Evolutionary conservation across 2,888 invertebrate species (phyloP).

Genomic region (Cataglyphis rosenhaueri): DNA sequence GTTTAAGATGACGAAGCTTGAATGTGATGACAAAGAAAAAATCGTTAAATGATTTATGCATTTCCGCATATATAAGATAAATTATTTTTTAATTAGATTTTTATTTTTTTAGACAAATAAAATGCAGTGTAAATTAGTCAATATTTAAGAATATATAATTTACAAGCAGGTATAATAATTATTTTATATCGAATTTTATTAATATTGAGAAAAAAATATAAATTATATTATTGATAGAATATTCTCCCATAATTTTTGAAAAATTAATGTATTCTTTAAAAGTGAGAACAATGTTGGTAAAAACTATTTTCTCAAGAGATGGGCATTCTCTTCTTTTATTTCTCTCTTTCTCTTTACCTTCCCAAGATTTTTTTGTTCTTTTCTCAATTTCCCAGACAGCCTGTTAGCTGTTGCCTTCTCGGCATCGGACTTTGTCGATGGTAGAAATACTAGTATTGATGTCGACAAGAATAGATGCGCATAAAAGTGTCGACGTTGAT

Average conservation of each 20-base stretch:
- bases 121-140: background rate
- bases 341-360: background rate
- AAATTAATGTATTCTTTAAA: background rate
- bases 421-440: slow-evolving; percentile 8
- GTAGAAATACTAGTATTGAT: slow-evolving; percentile 13
- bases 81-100: background rate
- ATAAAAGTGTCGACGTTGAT: slow-evolving; percentile 38
- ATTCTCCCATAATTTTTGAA: background rate
- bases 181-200: background rate
- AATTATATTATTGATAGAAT: background rate
- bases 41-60: background rate
- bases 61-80: background rate
- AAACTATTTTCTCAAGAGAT: background rate
- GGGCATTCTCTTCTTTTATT: background rate
- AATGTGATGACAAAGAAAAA: background rate
- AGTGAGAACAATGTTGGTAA: background rate
- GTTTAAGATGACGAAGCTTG: background rate
- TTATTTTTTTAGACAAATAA: background rate
- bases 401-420: slow-evolving; percentile 57
- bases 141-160: background rate
- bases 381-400: slow-evolving; percentile 67
- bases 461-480: slow-evolving; percentile 11
- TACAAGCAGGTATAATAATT: background rate
- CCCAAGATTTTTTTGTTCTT: slow-evolving; percentile 5
- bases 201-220: background rate